phyloP scores from a whole-genome alignment of 2,113 vertebrate species.

The Alligator mississippiensis region DNA sequence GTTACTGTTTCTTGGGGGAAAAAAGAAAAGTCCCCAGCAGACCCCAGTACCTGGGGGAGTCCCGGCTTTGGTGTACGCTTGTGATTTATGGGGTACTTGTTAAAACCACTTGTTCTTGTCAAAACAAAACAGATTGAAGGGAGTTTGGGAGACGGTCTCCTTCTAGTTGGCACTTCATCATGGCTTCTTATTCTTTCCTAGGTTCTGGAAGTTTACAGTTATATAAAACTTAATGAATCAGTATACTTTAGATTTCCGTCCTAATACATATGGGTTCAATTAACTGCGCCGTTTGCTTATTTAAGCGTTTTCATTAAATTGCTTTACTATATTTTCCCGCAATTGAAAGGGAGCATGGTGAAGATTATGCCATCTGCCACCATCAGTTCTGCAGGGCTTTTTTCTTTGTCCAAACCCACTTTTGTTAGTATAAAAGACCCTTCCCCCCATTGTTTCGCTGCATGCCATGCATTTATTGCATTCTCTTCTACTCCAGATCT shows the following conservation, averaged over 20 bases:
- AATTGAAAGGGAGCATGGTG: constrained; percentile 66
- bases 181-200: constrained; percentile 69
- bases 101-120: constrained; percentile 73
- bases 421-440: constrained; percentile 43
- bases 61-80: neutral
- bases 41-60: constrained; percentile 57
- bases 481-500: constrained; percentile 37
- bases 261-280: constrained; percentile 79
- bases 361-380: constrained; percentile 75
- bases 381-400: constrained; percentile 42
- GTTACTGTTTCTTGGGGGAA: constrained; percentile 26
- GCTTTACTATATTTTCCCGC: constrained; percentile 75
- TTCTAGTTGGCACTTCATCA: constrained; percentile 70
- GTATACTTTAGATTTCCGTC: constrained; percentile 77
- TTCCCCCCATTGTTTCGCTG: neutral
- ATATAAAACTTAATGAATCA: constrained; percentile 81
- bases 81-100: constrained; percentile 71
- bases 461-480: neutral
- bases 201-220: constrained; percentile 75
- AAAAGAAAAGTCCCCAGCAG: neutral
- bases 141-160: constrained; percentile 53
- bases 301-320: constrained; percentile 78
- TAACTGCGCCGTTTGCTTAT: constrained; percentile 77
- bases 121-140: constrained; percentile 66
- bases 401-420: constrained; percentile 62